Evolutionary conservation across 2,113 vertebrate species (phyloP), one percentile per base, ranked within the genome.

Genomic region (Pimephales promelas): DNA sequence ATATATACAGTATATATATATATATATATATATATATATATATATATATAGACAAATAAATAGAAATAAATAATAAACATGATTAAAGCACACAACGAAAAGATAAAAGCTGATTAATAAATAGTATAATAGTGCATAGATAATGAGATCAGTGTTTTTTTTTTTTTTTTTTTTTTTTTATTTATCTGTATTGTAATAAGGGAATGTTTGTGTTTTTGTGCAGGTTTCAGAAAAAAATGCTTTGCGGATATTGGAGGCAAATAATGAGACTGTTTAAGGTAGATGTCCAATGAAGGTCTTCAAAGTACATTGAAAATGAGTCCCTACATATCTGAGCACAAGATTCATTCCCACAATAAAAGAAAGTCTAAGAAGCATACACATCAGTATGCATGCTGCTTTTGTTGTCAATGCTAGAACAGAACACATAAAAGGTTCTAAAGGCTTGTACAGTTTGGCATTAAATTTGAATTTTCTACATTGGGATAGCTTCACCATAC

Each of bases 161-260:
- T 34, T 31, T 7, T 0, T 36, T 1, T 40, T 40, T 6, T 40
- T 36, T 5, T 36, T 40, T 6, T 20, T 40, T 7, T 9, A 24
- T 62, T 57, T 57, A 79, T 62, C 14, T 79, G 3, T 72, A 4
- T 72, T 45, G 11, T 47, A 72, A 26, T 26, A 26, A 45, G 10
- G 11, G 6, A 45, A 72, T 72, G n/a, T 26, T 72, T 72, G n/a
- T 72, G n/a, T 72, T 72, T 72, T 45, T 71, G n/a, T 72, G 70
- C 36, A 72, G 70, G 70, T 72, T 24, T 59, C 6, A 18, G 34
- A 26, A 26, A 36, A 6, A 61, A 14, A 45, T 77, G 22, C 11
- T 59, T 9, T 59, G 52, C 7, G 0, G 22, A 77, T 59, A 36
- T 24, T 18, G 22, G 56, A 43, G 5, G 11, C 8, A 56, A 56